Evolutionary conservation across 1,140 invertebrate species (phyloP), one percentile per base, ranked within the genome.

Genomic region (Drosophila kohkoa): DNA sequence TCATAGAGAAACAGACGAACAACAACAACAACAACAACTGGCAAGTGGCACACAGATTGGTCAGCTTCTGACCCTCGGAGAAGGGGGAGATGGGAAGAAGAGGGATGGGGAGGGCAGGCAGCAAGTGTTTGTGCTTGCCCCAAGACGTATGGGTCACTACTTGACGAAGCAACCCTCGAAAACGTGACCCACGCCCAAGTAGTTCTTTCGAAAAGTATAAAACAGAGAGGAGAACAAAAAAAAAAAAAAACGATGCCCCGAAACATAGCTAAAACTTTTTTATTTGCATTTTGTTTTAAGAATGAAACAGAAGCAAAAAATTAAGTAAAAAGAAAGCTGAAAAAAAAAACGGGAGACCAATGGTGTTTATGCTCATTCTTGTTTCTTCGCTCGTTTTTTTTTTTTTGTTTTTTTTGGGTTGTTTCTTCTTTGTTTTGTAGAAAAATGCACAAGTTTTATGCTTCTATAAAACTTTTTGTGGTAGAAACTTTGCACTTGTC

Each of bases 381-480:
- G 48, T 67, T 68, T 51, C 49, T 54, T 38, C 28, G n/a, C 41
- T 55, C 15, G 28, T 64, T 71, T 48, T 55, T 15, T 48, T 46
- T 45, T 8, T 69, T 51, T 70, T 30, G n/a, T n/a, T 66, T 32
- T 81, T 65, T 57, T 64, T 35, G 59, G 49, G 43, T 71, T 88
- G 73, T 88, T 87, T 80, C 83, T 82, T 77, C 80, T 78, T 86
- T 86, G 75, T 86, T 87, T 87, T 87, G 80, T 88, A 73, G 67
- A 88, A 87, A 87, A 87, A 87, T 88, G 83, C 82, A 87, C 82
- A 87, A 87, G 82, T 87, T 87, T 87, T 82, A 88, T 82, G 80
- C 77, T 88, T 55, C 63, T 69, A 87, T 86, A 87, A 87, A 87
- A 87, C 65, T 87, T 87, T 87, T 87, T 87, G 76, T 80, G 82